Evolutionary conservation across 2,113 vertebrate genomes (phyloP).

Genomic region (Alethe diademata): DNA sequence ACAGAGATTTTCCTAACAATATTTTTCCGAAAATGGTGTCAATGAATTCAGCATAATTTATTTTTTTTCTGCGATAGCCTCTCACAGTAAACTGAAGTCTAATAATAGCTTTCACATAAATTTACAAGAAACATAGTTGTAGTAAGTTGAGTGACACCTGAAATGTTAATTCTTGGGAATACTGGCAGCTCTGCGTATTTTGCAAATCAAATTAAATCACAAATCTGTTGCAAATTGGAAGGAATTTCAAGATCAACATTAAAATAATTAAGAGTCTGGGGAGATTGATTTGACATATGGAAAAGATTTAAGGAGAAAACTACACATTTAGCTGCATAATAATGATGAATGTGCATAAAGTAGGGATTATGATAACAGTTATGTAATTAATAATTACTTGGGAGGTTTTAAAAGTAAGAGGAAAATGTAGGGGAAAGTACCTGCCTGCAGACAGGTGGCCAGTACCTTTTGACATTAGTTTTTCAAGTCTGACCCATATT

Average conservation of each 20-base stretch:
- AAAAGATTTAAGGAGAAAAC: conserved; percentile 7
- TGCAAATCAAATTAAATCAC: conserved; percentile 33
- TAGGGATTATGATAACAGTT: not conserved
- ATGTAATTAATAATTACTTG: not conserved
- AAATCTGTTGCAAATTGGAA: conserved; percentile 30
- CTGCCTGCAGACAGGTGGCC: not conserved
- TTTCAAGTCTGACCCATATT: not conserved
- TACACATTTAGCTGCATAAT: not conserved
- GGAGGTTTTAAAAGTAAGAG: not conserved
- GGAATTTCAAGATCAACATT: conserved; percentile 32
- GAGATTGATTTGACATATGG: conserved; percentile 9
- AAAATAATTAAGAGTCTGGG: conserved; percentile 23
- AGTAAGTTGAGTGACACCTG: conserved; percentile 35
- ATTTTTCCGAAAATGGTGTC: not conserved
- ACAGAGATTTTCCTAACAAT: not conserved
- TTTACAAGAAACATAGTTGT: not conserved
- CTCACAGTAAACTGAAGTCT: not conserved
- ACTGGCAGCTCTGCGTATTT: conserved; percentile 16
- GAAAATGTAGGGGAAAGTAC: not conserved
- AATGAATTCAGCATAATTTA: not conserved
- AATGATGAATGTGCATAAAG: not conserved
- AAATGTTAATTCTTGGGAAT: conserved; percentile 14
- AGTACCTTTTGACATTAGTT: not conserved
- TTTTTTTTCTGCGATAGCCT: not conserved
- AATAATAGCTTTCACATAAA: not conserved